Percentiles rank a stretch among this genome's conserved stretches.
Evolutionary conservation across 2,113 vertebrate species (phyloP).

Genomic region (Morone chrysops): DNA sequence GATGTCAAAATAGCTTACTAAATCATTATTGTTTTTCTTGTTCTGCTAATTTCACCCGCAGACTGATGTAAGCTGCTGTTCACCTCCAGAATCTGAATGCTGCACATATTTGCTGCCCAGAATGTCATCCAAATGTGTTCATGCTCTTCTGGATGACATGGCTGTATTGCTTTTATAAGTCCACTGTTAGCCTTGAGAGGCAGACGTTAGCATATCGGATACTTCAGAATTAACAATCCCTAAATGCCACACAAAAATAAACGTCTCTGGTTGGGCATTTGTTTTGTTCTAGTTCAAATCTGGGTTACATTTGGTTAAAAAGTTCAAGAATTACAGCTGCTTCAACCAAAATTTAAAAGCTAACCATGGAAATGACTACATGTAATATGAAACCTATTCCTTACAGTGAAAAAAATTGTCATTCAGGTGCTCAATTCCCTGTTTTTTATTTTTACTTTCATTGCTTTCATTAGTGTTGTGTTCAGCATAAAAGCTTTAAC

Average conservation of each 20-base stretch:
- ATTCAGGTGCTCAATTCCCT: not conserved
- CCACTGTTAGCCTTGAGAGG: not conserved
- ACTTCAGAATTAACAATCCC: not conserved
- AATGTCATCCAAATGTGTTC: slow-evolving; percentile 26
- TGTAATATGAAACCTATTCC: not conserved
- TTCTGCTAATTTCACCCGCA: slow-evolving; percentile 59
- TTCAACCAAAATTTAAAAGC: no score
- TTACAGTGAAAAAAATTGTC: not conserved
- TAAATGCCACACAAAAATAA: not conserved
- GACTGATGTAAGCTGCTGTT: slow-evolving; percentile 58
- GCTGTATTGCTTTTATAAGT: slow-evolving; percentile 6
- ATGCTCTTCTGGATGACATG: not conserved
- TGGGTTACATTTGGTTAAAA: not conserved
- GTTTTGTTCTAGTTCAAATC: not conserved
- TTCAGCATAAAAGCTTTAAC: no score
- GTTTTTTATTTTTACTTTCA: not conserved
- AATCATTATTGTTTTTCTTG: slow-evolving; percentile 67
- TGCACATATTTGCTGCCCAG: slow-evolving; percentile 45
- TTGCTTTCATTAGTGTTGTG: no score
- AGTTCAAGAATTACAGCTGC: no score
- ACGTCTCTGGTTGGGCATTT: not conserved
- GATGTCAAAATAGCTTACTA: slow-evolving; percentile 63
- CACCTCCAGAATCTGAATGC: slow-evolving; percentile 39
- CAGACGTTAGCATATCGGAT: not conserved
- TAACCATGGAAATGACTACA: no score